Base-by-base conservation (phyloP, 2,113 vertebrate species). In the Thymallus thymallus region DNA sequence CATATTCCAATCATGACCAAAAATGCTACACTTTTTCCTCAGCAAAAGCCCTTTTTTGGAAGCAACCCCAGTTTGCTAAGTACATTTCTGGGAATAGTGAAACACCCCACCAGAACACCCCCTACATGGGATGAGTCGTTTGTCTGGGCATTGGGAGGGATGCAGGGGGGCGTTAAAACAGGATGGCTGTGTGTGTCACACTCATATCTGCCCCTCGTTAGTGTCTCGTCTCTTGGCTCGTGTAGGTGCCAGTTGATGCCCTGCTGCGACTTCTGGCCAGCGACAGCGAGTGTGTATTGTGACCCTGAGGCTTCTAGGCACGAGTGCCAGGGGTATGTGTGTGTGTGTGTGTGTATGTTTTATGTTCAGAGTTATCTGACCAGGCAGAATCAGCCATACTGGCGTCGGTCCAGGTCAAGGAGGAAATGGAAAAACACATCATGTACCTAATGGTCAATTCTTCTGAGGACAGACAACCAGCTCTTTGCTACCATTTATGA, bases 191-290 rank as follows among this genome's bases (percentile, higher is more conserved):
- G 10, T 58, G 23, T 23, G 18, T 56, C 14, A 67, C 60, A 60
- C n/a, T 67, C 63, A 46, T 30, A 55, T 71, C 46, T 56, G 5
- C 20, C 26, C 68, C 62, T 60, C 46, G 20, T 72, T 45, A 14
- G 20, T 41, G 29, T 60, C 56, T 45, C 14, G 13, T 41, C 30
- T 35, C 14, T 35, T 66, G 29, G 13, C 63, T 0, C 16, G 16
- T 66, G 16, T 29, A 1, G 9, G n/a, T 46, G 22, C 20, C 22
- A 5, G n/a, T 23, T 32, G n/a, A 46, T 24, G 22, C 20, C 23
- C 10, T 18, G n/a, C 1, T 51, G 68, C 5, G 14, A 48, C 41
- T 29, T 23, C 6, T n/a, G 20, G 29, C 12, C 30, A 14, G 55
- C 18, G 55, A 32, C 5, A 3, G 20, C 30, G 29, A 32, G 51